These are phyloP conservation scores for Amphipyra berbera DNA, from an alignment of 2,888 invertebrate genomes.

Conservation along the genomic window DNA sequence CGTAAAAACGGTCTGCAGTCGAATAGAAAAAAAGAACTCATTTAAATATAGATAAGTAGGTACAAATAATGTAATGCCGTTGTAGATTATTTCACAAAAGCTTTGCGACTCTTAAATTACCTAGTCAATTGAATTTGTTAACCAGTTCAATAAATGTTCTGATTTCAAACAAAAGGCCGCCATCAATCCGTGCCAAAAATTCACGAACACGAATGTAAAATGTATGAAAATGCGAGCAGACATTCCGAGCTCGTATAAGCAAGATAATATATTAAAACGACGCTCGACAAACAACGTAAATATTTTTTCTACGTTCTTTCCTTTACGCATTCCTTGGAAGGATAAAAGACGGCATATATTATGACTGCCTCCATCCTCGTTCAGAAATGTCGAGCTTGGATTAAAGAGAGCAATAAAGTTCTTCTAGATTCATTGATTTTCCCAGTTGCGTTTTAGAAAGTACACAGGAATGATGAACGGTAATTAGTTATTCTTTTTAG, in stretches of 20 bases:
- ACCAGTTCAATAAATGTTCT: constrained; percentile 17
- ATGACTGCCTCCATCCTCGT: constrained; percentile 9
- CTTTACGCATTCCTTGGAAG: constrained; percentile 11
- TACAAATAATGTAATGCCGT: too few relatives aligned
- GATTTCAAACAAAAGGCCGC: constrained; percentile 21
- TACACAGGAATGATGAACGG: not conserved
- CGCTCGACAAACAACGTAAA: constrained; percentile 37
- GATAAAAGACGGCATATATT: constrained; percentile 20
- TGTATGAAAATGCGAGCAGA: constrained; percentile 23
- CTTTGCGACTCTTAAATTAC: not conserved
- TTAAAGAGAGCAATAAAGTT: constrained; percentile 10
- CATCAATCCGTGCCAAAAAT: constrained; percentile 5
- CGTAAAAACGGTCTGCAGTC: too few relatives aligned
- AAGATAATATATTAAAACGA: constrained; percentile 35
- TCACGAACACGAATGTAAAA: constrained; percentile 14
- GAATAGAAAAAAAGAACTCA: too few relatives aligned
- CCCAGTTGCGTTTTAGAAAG: not conserved
- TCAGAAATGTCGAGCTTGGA: constrained; percentile 21
- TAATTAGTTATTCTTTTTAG: too few relatives aligned
- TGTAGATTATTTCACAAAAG: too few relatives aligned
- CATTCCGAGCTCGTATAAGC: constrained; percentile 9
- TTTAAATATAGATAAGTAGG: too few relatives aligned
- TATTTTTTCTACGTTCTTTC: constrained; percentile 39
- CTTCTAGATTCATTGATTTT: constrained; percentile 5
- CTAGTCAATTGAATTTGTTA: constrained; percentile 4